Percentiles rank a stretch among this genome's conserved stretches.
These are phyloP conservation scores for Drosophila neocordata DNA, from an alignment of 1,140 invertebrate species.

Conservation along the genomic window DNA sequence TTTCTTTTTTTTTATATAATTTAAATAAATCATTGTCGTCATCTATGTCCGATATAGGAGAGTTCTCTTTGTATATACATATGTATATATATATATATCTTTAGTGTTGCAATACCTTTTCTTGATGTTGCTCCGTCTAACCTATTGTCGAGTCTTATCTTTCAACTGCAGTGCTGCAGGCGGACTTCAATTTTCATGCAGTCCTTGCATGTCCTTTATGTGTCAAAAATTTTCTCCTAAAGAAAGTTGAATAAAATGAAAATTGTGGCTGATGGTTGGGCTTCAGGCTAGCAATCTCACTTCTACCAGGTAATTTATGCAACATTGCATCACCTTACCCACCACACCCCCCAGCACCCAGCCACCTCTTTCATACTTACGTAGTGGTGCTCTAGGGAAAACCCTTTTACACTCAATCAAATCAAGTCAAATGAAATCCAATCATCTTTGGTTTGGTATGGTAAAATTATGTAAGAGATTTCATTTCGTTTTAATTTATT, in stretches of 20 bases:
- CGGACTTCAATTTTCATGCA: slow-evolving; percentile 1
- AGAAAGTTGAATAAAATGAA: slow-evolving; percentile 2
- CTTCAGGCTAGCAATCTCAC: not conserved
- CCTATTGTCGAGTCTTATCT: slow-evolving; percentile 5
- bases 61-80: too few relatives aligned
- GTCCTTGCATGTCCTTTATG: slow-evolving; percentile 9
- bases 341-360: not conserved
- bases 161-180: slow-evolving; percentile 1
- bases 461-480: too few relatives aligned
- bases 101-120: not conserved
- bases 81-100: too few relatives aligned
- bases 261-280: not conserved
- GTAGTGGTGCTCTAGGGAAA: too few relatives aligned
- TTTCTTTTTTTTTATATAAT: too few relatives aligned
- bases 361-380: not conserved
- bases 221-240: slow-evolving; percentile 1
- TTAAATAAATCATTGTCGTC: too few relatives aligned
- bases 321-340: not conserved
- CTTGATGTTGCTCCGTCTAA: not conserved
- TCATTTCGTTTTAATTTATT: not conserved
- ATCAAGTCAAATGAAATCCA: too few relatives aligned
- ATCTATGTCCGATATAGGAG: too few relatives aligned
- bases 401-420: too few relatives aligned
- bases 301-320: slow-evolving; percentile 7
- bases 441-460: not conserved